phyloP scores from a whole-genome alignment of 2,888 invertebrate species.

The Blastobasis lacticolella region DNA sequence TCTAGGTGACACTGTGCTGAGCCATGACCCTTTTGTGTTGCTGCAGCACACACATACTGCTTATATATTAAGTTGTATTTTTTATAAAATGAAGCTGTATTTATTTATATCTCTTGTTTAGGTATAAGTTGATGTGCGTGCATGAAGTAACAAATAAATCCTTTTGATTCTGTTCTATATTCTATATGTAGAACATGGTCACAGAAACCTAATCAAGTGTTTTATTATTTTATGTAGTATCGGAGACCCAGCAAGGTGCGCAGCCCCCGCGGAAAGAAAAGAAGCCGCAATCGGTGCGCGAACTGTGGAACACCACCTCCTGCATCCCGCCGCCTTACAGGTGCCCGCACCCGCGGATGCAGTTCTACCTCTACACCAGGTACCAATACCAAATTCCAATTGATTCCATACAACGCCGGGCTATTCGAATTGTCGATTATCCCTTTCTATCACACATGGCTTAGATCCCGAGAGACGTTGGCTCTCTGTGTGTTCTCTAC shows the following conservation, averaged over 20 bases:
- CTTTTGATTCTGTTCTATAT: too few species aligned
- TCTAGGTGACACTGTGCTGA: too few species aligned
- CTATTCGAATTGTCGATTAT: neutral
- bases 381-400: constrained; percentile 26
- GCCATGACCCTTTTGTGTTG: too few species aligned
- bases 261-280: constrained; percentile 40
- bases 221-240: constrained; percentile 35
- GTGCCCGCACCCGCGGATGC: constrained; percentile 88
- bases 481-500: too few species aligned
- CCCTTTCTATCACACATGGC: too few species aligned
- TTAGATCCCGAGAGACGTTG: neutral
- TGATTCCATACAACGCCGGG: neutral
- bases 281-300: constrained; percentile 73
- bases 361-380: constrained; percentile 88
- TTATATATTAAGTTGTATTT: too few species aligned
- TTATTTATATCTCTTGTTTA: too few species aligned
- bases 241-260: constrained; percentile 47
- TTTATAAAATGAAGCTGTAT: too few species aligned
- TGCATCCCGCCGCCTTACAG: constrained; percentile 86
- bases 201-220: neutral
- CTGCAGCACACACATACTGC: too few species aligned
- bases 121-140: too few species aligned
- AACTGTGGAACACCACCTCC: constrained; percentile 85
- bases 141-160: too few species aligned
- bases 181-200: neutral